phyloP scores from a whole-genome alignment of 2,113 vertebrate species.

The Dicentrarchus labrax region DNA sequence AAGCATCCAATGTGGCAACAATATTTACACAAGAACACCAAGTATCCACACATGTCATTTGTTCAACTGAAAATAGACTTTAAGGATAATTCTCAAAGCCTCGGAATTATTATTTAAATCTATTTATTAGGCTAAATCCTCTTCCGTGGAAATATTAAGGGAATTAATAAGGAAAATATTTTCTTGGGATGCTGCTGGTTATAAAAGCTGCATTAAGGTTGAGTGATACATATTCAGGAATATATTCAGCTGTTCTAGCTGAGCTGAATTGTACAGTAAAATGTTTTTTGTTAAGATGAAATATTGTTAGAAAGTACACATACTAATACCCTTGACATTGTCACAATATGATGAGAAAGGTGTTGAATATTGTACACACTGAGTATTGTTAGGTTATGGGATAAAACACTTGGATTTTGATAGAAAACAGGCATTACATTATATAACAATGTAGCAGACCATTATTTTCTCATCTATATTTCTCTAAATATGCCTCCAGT shows the following conservation, averaged over 20 bases:
- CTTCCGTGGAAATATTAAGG: no score
- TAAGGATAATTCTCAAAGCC: no score
- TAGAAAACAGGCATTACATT: not conserved
- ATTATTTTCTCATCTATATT: not conserved
- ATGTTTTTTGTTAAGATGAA: not conserved
- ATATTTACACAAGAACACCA: no score
- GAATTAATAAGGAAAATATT: no score
- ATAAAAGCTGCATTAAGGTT: not conserved
- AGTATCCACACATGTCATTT: no score
- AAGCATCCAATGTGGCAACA: not conserved
- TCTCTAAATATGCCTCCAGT: not conserved
- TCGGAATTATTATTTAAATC: no score
- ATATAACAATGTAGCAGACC: not conserved
- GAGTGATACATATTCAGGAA: not conserved
- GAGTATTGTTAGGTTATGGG: not conserved
- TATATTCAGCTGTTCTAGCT: not conserved
- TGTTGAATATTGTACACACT: not conserved
- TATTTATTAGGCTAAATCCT: no score
- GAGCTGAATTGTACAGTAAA: no score
- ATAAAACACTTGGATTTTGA: not conserved
- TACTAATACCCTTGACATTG: not conserved
- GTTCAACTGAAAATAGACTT: no score
- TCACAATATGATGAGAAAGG: not conserved
- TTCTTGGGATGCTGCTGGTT: not conserved
- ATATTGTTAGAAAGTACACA: not conserved